Evolutionary conservation across 1,140 invertebrate species (phyloP).

Genomic region (Schlechtendalia chinensis): DNA sequence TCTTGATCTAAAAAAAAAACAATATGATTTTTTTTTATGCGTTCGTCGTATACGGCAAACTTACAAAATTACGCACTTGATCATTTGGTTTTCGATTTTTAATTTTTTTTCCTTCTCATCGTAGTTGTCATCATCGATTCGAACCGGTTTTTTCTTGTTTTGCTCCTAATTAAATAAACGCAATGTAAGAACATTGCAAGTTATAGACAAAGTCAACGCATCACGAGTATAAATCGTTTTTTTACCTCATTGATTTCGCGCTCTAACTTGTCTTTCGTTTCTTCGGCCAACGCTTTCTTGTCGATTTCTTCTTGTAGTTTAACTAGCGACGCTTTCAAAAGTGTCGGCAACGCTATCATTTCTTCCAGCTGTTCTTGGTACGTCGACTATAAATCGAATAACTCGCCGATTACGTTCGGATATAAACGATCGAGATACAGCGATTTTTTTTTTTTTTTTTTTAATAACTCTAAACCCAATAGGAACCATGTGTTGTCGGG

Average conservation of each 20-base stretch:
- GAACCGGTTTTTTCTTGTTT: background rate
- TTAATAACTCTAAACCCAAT: too few species aligned
- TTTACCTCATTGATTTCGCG: background rate
- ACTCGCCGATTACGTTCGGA: too few species aligned
- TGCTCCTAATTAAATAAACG: background rate
- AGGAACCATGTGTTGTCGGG: too few species aligned
- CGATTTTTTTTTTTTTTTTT: too few species aligned
- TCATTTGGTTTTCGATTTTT: background rate
- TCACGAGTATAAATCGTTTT: too few species aligned
- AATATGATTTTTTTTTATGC: too few species aligned
- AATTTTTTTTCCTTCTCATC: background rate
- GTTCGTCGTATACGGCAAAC: background rate
- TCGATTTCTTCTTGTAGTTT: slow-evolving; percentile 27
- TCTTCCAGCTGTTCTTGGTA: slow-evolving; percentile 19
- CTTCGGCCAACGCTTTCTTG: background rate
- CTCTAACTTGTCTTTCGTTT: background rate
- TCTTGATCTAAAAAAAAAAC: background rate
- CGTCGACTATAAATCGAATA: background rate
- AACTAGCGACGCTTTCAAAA: background rate
- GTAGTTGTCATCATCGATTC: background rate
- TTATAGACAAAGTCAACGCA: too few species aligned
- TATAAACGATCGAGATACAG: too few species aligned
- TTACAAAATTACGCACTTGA: background rate
- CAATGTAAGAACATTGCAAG: background rate
- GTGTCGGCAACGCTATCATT: background rate